Evolutionary conservation across 2,888 invertebrate genomes (phyloP), one percentile per base, ranked within the genome.

Genomic region (Chaetogeoica ovagalla): DNA sequence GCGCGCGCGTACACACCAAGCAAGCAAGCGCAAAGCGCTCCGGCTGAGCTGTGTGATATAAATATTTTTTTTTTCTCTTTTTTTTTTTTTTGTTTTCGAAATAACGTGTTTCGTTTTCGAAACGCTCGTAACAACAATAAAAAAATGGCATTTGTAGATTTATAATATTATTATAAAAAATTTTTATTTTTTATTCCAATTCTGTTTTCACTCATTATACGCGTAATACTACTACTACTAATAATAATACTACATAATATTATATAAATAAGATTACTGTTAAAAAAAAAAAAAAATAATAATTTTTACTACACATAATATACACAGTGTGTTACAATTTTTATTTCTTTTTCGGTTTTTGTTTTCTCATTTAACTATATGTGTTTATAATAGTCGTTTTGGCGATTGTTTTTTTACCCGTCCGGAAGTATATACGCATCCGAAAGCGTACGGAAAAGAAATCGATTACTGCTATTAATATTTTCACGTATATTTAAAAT

Each of bases 191-290:
- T 68, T 79, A 79, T 48, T 79, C 70, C 23, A 79, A 55, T 71
- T 79, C 4, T 30, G 30, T 30, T 70, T 79, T 71, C 77, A 77
- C 77, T 77, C 68, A 76, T n/a, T 76, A 73, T 37, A 30, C 63
- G 63, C 63, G 11, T 55, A 66, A 15, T 70, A 69, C n/a, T 69
- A 68, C 21, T 68, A 68, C 11, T 48, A 48, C 23, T 55, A 55
- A 21, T 66, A 66, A 21, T 59, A 66, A 52, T 52, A 55, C 19
- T 70, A 70, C 55, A 55, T 55, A 57, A 8, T 43, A 71, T 60
- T 79, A 75, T 48, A 75, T 9, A 66, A 70, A 79, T 79, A 79
- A 79, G 79, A 52, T 77, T 77, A 69, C 77, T 62, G 59, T 77
- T 75, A 59, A 62, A 30, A 30, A 30, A 30, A 30, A 30, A 30